Evolutionary conservation across 1,140 invertebrate species (phyloP).

Genomic region (Drosophila prosaltans): DNA sequence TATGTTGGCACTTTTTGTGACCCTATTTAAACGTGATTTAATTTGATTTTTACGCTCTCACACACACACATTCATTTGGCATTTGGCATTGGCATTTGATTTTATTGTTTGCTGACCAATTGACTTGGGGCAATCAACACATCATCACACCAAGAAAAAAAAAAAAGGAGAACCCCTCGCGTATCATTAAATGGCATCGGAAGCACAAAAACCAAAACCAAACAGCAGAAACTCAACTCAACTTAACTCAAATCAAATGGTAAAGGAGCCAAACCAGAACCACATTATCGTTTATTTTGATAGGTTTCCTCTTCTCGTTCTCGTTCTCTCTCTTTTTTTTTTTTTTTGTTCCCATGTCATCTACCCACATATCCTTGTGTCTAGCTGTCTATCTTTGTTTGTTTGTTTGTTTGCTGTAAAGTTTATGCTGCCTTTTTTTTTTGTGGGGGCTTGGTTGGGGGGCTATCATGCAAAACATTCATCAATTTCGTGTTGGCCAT

Average conservation of each 20-base stretch:
- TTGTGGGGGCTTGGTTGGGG: slow-evolving; percentile 6
- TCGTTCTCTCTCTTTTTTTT: slow-evolving; percentile 7
- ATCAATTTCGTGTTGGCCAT: slow-evolving; percentile 70
- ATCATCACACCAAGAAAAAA: slow-evolving; percentile 31
- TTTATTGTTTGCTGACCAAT: slow-evolving; percentile 74
- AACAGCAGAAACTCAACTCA: slow-evolving; percentile 58
- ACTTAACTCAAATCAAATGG: slow-evolving; percentile 33
- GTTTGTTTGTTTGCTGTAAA: slow-evolving; percentile 24
- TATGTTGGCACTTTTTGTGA: slow-evolving; percentile 22
- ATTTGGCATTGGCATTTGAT: slow-evolving; percentile 39
- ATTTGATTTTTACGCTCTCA: slow-evolving; percentile 57
- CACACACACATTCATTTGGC: slow-evolving; percentile 5
- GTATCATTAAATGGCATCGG: slow-evolving; percentile 61
- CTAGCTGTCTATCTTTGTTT: slow-evolving; percentile 21
- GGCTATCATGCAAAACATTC: slow-evolving; percentile 67
- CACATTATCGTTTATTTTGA: slow-evolving; percentile 79
- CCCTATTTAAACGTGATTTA: slow-evolving; percentile 66
- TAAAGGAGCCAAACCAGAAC: slow-evolving; percentile 37
- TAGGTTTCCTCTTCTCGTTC: slow-evolving; percentile 49
- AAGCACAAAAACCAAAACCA: slow-evolving; percentile 2
- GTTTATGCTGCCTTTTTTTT: slow-evolving; percentile 17
- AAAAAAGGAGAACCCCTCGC: slow-evolving; percentile 19
- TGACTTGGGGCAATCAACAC: slow-evolving; percentile 74
- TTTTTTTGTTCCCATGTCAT: not conserved
- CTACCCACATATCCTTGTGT: slow-evolving; percentile 29